Conservation (phyloP, 2,113 vertebrate species). For the Leptocoma aspasia region DNA sequence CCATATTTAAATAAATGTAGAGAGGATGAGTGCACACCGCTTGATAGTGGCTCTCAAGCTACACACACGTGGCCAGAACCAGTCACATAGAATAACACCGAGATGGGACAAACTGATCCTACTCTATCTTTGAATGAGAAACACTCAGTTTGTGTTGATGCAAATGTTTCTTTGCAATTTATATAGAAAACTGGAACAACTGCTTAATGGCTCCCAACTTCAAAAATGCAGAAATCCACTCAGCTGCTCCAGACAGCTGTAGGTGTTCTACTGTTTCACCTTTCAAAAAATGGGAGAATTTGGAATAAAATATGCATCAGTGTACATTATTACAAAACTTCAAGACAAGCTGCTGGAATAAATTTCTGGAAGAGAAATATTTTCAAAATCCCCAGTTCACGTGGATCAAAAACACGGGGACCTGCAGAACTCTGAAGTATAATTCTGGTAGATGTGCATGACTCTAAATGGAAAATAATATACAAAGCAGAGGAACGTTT, state of each 20-base stretch:
- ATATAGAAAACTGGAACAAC: neutral
- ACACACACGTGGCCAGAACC: neutral
- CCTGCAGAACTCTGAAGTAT: neutral
- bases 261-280: neutral
- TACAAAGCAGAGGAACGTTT: neutral
- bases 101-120: neutral
- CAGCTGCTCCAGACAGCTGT: neutral
- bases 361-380: neutral
- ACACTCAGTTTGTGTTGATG: neutral
- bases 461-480: neutral
- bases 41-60: neutral
- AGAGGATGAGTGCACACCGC: neutral
- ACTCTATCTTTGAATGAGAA: neutral
- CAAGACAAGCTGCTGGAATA: neutral
- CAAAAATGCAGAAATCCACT: neutral
- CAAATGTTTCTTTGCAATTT: neutral
- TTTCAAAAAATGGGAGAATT: neutral
- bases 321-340: neutral
- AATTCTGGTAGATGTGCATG: neutral
- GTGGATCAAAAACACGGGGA: neutral
- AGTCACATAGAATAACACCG: neutral
- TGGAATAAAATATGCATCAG: neutral
- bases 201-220: neutral
- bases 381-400: neutral
- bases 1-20: neutral